These are phyloP conservation scores for Tetraodon nigroviridis DNA, from an alignment of 2,113 vertebrate species.

Conservation along the genomic window DNA sequence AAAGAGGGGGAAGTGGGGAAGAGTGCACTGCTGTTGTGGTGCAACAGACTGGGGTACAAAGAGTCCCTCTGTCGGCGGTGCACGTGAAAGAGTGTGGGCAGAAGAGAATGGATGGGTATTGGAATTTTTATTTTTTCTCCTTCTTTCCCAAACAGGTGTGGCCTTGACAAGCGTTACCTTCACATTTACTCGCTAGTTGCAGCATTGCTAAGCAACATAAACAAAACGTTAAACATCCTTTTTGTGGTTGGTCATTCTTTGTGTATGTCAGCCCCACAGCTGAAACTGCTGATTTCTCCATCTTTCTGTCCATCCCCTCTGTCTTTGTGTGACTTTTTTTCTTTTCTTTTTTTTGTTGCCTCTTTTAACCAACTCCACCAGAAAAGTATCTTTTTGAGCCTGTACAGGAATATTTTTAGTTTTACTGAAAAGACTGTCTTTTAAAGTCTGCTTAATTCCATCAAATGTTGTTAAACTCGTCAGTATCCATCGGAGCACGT, in stretches of 20 bases:
- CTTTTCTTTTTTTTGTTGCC: too few species aligned
- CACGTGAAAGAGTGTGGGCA: conserved; percentile 26
- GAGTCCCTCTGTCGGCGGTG: conserved; percentile 55
- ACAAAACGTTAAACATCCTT: conserved; percentile 43
- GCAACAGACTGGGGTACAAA: conserved; percentile 63
- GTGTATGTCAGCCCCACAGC: neutral
- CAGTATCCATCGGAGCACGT: neutral
- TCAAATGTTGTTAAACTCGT: too few species aligned
- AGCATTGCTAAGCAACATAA: conserved; percentile 18
- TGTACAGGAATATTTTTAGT: conserved; percentile 45
- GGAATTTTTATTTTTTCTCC: conserved; percentile 11
- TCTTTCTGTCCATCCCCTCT: neutral
- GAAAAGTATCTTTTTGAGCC: conserved; percentile 33
- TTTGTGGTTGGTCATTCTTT: conserved; percentile 18
- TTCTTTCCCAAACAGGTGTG: conserved; percentile 4
- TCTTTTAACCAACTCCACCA: conserved; percentile 67
- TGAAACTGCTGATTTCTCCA: neutral
- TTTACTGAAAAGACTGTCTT: conserved; percentile 50
- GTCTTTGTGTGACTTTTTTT: neutral
- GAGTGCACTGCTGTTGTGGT: conserved; percentile 41
- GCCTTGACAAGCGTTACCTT: conserved; percentile 37
- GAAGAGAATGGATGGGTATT: conserved; percentile 23
- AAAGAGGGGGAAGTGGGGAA: conserved; percentile 34
- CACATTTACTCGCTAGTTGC: conserved; percentile 19
- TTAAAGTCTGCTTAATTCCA: too few species aligned